phyloP scores from a whole-genome alignment of 2,113 vertebrate species.

The Hippocampus mohnikei region DNA sequence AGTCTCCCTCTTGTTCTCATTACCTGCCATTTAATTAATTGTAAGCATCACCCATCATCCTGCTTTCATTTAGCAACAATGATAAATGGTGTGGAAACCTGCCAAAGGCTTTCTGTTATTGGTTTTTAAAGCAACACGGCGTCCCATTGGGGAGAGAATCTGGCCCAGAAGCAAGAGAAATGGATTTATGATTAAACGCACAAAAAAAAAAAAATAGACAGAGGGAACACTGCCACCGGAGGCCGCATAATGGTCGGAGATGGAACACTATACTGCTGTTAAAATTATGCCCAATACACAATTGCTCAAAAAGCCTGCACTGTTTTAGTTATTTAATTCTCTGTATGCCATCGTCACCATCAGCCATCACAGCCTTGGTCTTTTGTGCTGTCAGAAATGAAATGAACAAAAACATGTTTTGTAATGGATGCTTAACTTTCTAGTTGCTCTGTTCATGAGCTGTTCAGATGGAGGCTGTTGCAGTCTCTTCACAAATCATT shows the following conservation, averaged over 20 bases:
- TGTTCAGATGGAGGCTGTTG: neutral
- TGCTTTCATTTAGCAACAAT: conserved; percentile 46
- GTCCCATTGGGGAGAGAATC: conserved; percentile 46
- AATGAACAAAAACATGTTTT: neutral
- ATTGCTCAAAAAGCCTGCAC: neutral
- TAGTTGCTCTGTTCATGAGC: neutral
- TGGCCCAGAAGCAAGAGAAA: conserved; percentile 49
- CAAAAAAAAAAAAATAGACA: conserved; percentile 6
- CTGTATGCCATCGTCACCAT: neutral
- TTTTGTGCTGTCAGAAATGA: neutral
- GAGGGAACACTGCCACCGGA: conserved; percentile 25
- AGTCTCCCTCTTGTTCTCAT: conserved; percentile 4
- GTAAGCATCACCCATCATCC: conserved; percentile 29
- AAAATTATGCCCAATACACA: neutral
- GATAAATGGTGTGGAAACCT: conserved; percentile 55
- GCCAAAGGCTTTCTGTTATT: conserved; percentile 55
- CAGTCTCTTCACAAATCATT: neutral
- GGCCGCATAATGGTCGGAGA: conserved; percentile 11
- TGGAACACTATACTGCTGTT: neutral
- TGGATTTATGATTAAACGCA: conserved; percentile 54
- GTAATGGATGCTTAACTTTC: neutral
- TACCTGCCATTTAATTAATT: conserved; percentile 32
- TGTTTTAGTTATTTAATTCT: neutral
- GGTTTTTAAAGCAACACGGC: conserved; percentile 55
- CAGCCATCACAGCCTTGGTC: neutral